Percentiles rank a stretch among this genome's conserved stretches.
Evolutionary conservation across 2,797 vertebrate species (phyloP).

Genomic region (Hirundo rustica): DNA sequence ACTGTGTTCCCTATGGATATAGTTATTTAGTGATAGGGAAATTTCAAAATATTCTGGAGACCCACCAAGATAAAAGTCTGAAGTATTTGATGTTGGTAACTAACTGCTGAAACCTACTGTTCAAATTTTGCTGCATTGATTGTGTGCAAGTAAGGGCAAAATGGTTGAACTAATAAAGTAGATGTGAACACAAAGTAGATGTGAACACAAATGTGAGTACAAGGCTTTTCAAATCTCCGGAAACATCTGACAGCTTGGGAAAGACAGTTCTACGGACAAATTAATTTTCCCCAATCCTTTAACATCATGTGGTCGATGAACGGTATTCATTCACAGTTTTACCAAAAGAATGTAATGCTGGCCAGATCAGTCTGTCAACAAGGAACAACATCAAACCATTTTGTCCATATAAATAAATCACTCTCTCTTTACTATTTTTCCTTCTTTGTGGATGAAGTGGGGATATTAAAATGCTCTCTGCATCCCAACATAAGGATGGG

Average conservation of each 20-base stretch:
- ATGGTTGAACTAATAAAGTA: conserved; percentile 66
- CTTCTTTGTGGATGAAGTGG: conserved; percentile 38
- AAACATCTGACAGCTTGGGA: conserved; percentile 57
- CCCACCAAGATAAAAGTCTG: neutral
- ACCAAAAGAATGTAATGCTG: conserved; percentile 72
- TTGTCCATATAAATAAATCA: conserved; percentile 72
- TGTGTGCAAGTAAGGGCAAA: neutral
- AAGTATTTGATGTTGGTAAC: neutral
- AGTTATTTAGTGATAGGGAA: neutral
- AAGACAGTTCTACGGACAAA: conserved; percentile 60
- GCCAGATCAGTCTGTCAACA: conserved; percentile 71
- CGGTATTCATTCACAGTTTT: conserved; percentile 74
- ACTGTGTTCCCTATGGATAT: neutral
- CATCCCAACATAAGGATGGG: neutral
- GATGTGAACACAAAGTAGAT: conserved; percentile 40
- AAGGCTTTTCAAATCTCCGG: conserved; percentile 56
- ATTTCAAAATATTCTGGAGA: neutral
- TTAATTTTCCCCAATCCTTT: conserved; percentile 63
- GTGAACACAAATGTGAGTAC: conserved; percentile 12
- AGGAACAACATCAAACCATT: conserved; percentile 67
- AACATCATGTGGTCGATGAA: conserved; percentile 63
- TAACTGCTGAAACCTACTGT: neutral
- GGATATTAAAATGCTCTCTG: conserved; percentile 24
- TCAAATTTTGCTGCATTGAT: neutral
- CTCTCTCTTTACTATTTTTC: conserved; percentile 61